Percentiles rank a stretch among this genome's conserved stretches.
Conservation (phyloP, 2,888 invertebrate genomes). For the Eristalis intricaria region DNA sequence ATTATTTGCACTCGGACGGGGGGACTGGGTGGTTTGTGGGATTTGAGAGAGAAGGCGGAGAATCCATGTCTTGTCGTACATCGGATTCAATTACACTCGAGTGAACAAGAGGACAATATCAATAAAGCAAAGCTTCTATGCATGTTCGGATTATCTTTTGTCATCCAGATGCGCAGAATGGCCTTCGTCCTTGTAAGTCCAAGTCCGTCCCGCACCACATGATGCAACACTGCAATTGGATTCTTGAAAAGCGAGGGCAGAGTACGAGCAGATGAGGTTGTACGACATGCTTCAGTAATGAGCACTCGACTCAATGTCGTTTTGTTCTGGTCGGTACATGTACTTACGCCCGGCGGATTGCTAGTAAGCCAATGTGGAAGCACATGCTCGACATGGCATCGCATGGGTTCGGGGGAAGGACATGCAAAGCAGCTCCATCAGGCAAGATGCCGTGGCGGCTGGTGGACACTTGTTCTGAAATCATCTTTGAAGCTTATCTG, state of each 20-base stretch:
- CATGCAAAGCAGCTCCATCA: too few relatives aligned
- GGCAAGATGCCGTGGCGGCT: too few relatives aligned
- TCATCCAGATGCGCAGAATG: conserved; percentile 45
- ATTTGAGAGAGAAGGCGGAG: too few relatives aligned
- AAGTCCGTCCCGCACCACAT: conserved; percentile 10
- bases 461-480: too few relatives aligned
- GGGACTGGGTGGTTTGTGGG: too few relatives aligned
- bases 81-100: not conserved
- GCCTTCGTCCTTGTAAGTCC: conserved; percentile 28
- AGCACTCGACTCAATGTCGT: conserved; percentile 38
- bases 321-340: conserved; percentile 45
- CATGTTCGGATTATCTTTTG: conserved; percentile 52
- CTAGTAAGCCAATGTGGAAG: conserved; percentile 44
- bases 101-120: conserved; percentile 2
- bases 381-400: conserved; percentile 54
- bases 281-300: not conserved
- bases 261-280: not conserved
- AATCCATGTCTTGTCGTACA: not conserved
- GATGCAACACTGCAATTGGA: conserved; percentile 54
- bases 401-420: too few relatives aligned
- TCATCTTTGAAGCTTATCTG: too few relatives aligned
- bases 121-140: conserved; percentile 41
- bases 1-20: too few relatives aligned
- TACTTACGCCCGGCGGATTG: conserved; percentile 23
- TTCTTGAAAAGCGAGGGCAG: conserved; percentile 13